phyloP scores from a whole-genome alignment of 1,140 invertebrate genomes.

The Phocides pigmalion region DNA sequence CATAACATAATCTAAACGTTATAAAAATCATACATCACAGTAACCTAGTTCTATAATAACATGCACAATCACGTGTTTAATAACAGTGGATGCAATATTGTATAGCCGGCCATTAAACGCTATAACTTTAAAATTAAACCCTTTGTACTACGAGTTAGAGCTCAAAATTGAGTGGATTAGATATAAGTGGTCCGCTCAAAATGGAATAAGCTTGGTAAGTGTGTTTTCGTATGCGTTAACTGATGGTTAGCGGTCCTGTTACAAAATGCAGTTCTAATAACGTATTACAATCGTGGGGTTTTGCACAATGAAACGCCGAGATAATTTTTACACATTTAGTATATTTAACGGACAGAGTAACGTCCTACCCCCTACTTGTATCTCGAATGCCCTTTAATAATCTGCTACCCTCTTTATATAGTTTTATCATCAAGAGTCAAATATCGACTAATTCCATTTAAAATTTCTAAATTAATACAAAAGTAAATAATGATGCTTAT shows the following conservation, averaged over 20 bases:
- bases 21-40: conserved; percentile 41
- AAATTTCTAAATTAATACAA: too few relatives aligned
- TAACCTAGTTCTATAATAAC: conserved; percentile 46
- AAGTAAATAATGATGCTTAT: too few relatives aligned
- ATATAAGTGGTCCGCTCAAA: conserved; percentile 13
- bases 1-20: not conserved
- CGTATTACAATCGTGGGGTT: too few relatives aligned
- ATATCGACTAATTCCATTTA: too few relatives aligned
- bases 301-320: too few relatives aligned
- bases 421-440: too few relatives aligned
- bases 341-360: too few relatives aligned
- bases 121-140: conserved; percentile 5
- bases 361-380: too few relatives aligned
- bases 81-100: conserved; percentile 49
- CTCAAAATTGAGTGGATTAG: not conserved
- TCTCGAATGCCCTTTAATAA: too few relatives aligned
- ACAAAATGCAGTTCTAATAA: not conserved
- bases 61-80: conserved; percentile 55
- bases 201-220: conserved; percentile 16
- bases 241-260: conserved; percentile 11
- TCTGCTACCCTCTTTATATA: too few relatives aligned
- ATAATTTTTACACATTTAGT: too few relatives aligned
- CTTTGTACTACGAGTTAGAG: not conserved
- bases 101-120: conserved; percentile 29
- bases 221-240: conserved; percentile 23